Evolutionary conservation across 2,797 vertebrate genomes (phyloP).

Genomic region (Ceryle rudis): DNA sequence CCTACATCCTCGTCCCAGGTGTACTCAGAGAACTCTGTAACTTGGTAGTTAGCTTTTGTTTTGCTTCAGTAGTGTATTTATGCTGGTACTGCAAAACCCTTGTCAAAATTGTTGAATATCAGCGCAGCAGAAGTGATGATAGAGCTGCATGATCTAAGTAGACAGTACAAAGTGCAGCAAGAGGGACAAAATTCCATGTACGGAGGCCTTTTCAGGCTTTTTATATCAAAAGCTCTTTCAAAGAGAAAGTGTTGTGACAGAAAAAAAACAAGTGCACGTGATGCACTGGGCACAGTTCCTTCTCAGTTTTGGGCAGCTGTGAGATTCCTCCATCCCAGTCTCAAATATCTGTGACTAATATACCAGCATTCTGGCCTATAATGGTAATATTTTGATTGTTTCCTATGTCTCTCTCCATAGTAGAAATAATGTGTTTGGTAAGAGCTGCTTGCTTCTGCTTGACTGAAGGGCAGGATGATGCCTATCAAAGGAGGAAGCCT

Average conservation of each 20-base stretch:
- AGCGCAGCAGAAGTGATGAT: not conserved
- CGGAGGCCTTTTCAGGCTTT: not conserved
- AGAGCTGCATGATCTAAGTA: not conserved
- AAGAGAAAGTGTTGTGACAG: not conserved
- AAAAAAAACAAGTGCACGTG: not conserved
- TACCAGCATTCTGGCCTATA: not conserved
- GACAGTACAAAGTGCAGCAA: not conserved
- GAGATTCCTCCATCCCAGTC: not conserved
- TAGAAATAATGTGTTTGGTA: not conserved
- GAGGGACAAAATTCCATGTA: not conserved
- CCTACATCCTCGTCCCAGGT: not conserved
- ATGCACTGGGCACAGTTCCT: not conserved
- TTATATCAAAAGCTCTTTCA: not conserved
- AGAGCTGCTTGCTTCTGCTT: not conserved
- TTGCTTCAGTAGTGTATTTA: not conserved
- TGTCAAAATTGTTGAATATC: not conserved
- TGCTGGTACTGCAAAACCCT: not conserved
- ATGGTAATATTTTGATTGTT: not conserved
- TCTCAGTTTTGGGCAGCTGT: not conserved
- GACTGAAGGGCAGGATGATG: not conserved
- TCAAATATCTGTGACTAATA: not conserved
- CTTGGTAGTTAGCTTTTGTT: not conserved
- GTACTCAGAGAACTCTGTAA: not conserved
- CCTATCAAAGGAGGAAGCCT: not conserved
- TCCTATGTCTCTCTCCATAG: not conserved